phyloP scores from a whole-genome alignment of 2,888 invertebrate species.

The Philereme vetulata region DNA sequence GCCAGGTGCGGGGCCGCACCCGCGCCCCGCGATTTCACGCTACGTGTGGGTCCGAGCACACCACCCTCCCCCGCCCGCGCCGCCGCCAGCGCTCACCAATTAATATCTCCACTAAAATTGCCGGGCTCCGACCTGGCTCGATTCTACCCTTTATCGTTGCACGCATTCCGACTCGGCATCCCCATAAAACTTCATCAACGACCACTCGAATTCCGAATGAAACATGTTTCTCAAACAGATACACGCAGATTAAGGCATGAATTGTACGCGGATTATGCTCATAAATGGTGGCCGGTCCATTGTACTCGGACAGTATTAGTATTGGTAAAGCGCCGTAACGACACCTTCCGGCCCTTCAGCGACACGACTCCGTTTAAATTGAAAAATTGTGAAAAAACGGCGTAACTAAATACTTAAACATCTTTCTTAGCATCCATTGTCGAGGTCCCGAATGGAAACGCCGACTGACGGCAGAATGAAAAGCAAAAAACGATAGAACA shows the following conservation, averaged over 20 bases:
- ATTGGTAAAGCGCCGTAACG: conserved; percentile 75
- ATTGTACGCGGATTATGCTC: conserved; percentile 47
- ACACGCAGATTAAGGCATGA: conserved; percentile 45
- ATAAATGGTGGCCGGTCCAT: conserved; percentile 49
- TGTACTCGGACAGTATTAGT: conserved; percentile 67
- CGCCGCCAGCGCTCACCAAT: conserved; percentile 61
- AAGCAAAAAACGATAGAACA: conserved; percentile 78
- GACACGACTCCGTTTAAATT: conserved; percentile 79
- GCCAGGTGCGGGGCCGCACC: conserved; percentile 75
- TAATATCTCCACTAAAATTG: conserved; percentile 77
- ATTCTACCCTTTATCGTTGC: conserved; percentile 57
- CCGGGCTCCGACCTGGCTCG: conserved; percentile 51
- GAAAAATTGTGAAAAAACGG: conserved; percentile 81
- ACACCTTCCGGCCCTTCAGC: conserved; percentile 81
- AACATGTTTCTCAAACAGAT: conserved; percentile 45
- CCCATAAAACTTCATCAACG: conserved; percentile 52
- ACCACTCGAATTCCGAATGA: conserved; percentile 43
- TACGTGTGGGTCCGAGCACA: conserved; percentile 73
- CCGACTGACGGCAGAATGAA: conserved; percentile 70
- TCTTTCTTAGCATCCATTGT: conserved; percentile 82
- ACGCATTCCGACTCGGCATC: conserved; percentile 61
- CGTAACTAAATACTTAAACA: conserved; percentile 83
- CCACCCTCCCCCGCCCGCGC: conserved; percentile 38
- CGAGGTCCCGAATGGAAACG: conserved; percentile 74
- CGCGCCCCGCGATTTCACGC: conserved; percentile 80